Conservation (phyloP, 2,113 vertebrate species). For the Monopterus albus region DNA sequence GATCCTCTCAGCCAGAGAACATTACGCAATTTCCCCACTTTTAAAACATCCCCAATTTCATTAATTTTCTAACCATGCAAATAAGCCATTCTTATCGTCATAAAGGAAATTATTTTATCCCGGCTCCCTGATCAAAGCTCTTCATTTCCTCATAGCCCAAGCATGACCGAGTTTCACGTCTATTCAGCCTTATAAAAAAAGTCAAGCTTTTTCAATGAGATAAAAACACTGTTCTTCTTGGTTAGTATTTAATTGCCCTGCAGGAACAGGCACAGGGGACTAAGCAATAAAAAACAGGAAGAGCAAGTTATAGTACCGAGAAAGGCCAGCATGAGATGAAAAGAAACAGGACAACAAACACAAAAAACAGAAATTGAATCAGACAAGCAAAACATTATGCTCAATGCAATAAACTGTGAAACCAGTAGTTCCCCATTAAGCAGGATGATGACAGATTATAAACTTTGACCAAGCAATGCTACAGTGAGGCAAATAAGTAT, state of each 20-base stretch:
- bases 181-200: slow-evolving; percentile 26
- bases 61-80: slow-evolving; percentile 9
- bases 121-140: not conserved
- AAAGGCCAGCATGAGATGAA: not conserved
- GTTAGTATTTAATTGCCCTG: no score
- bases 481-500: no score
- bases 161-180: slow-evolving; percentile 7
- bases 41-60: slow-evolving; percentile 8
- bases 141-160: slow-evolving; percentile 6
- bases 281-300: slow-evolving; percentile 8
- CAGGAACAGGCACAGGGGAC: no score
- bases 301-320: not conserved
- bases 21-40: not conserved
- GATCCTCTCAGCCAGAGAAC: not conserved
- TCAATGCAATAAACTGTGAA: slow-evolving; percentile 3
- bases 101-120: slow-evolving; percentile 17
- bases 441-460: slow-evolving; percentile 63
- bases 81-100: slow-evolving; percentile 15
- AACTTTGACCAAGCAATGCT: slow-evolving; percentile 67
- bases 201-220: slow-evolving; percentile 19
- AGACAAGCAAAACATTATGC: not conserved
- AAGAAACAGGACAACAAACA: not conserved
- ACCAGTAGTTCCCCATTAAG: slow-evolving; percentile 49
- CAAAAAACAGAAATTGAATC: slow-evolving; percentile 4
- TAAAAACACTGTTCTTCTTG: not conserved